Base-by-base conservation (phyloP, 35 echinoderm and acorn worm species). In the Ophiothrix spiculata region DNA sequence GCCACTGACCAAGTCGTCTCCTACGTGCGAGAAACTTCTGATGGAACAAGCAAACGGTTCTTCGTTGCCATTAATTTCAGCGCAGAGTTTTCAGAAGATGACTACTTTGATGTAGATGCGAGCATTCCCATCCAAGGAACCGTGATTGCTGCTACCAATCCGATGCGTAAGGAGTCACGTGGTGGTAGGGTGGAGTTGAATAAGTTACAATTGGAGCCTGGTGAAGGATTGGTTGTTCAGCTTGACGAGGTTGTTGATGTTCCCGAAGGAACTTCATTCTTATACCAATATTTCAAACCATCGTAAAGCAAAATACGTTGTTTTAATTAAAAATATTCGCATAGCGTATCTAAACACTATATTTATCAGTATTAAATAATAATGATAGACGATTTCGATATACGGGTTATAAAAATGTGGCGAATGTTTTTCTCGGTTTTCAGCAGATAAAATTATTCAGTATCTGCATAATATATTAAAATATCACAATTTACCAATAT, bases 61-160 rank as follows among this genome's bases (percentile, higher is more conserved):
- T 80, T 97, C 19, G 81, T 93, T 25, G 91, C 85, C 54, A 86
- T 97, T 75, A 97, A 92, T 56, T 93, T 93, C 56, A 80, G 91
- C 31, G 40, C 19, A 31, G 39, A 40, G 17, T 74, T 36, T 17
- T 49, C 74, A n/a, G 82, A 82, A 32, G 91, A 97, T 60, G 73
- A 90, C 31, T 93, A 79, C 85, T 39, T 90, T 29, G 54, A 84
- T 21, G 64, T 76, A 2, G 84, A 80, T 4, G 35, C 29, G 17
- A 37, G 37, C 11, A 56, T 97, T 14, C 95, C 95, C 1, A 79
- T 97, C 4, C 79, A 97, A 78, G 95, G 91, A 8, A 83, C 37
- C 0, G 81, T 97, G 19, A 39, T 80, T 8, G 76, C 93, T 17
- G 75, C 79, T 64, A 88, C 91, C 2, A 63, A 91, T 25, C 28